phyloP scores from a whole-genome alignment of 1,140 invertebrate genomes.

The Atopsyche davidsoni region DNA sequence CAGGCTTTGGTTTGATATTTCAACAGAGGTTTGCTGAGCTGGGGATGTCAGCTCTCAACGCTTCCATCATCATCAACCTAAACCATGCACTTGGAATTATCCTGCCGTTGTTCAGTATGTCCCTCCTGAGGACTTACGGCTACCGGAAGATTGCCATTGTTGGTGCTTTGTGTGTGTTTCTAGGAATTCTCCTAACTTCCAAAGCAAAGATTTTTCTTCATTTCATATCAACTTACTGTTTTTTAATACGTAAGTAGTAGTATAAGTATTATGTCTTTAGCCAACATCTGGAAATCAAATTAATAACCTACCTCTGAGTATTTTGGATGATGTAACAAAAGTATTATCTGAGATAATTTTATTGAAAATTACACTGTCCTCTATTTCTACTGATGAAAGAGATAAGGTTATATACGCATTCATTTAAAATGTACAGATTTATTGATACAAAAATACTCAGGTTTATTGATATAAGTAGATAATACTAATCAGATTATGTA shows the following conservation, averaged over 20 bases:
- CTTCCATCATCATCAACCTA: conserved; percentile 52
- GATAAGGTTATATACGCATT: no score
- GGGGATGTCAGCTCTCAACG: conserved; percentile 48
- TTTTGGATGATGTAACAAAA: background rate
- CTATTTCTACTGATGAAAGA: background rate
- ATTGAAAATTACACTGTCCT: background rate
- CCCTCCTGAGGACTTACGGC: conserved; percentile 43
- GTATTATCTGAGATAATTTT: background rate
- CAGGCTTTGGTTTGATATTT: conserved; percentile 52
- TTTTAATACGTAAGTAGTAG: conserved; percentile 49
- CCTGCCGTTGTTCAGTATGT: conserved; percentile 53
- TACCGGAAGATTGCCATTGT: conserved; percentile 45
- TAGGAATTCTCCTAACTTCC: conserved; percentile 42
- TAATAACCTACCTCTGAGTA: no score
- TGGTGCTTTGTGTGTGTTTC: conserved; percentile 36
- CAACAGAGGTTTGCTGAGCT: conserved; percentile 48
- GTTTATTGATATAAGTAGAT: no score
- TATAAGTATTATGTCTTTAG: background rate
- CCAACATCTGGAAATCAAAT: no score
- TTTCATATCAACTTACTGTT: conserved; percentile 48
- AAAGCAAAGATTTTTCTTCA: conserved; percentile 38
- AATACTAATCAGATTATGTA: no score
- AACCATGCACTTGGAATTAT: conserved; percentile 58
- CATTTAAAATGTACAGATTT: no score
- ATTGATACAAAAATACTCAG: no score